phyloP scores from a whole-genome alignment of 2,888 invertebrate species.

The Harpalus rubripes region DNA sequence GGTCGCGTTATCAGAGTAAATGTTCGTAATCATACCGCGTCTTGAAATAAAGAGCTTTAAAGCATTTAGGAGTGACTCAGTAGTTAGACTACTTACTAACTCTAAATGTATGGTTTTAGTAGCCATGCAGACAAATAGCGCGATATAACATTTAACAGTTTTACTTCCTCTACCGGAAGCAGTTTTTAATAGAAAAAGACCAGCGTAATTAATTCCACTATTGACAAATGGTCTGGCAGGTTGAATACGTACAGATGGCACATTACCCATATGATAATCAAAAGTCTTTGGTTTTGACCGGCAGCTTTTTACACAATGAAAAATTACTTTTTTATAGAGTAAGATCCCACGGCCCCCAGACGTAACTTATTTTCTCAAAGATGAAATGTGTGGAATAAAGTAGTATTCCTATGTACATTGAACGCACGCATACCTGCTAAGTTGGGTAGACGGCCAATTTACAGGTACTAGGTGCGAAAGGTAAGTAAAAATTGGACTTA shows the following conservation, averaged over 20 bases:
- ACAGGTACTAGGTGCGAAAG: too few relatives aligned
- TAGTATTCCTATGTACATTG: too few relatives aligned
- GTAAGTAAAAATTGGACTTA: too few relatives aligned
- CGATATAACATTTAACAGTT: too few relatives aligned
- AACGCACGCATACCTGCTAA: too few relatives aligned
- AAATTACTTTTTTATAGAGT: background rate
- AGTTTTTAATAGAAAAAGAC: too few relatives aligned
- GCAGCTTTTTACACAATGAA: background rate
- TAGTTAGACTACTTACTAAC: background rate
- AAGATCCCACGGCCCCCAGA: too few relatives aligned
- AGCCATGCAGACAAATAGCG: background rate
- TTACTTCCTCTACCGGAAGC: too few relatives aligned
- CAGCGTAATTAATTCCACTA: constrained; percentile 9
- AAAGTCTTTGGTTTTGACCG: constrained; percentile 3
- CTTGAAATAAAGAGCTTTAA: background rate
- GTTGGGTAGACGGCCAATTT: too few relatives aligned
- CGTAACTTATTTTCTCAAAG: too few relatives aligned
- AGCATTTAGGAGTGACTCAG: background rate
- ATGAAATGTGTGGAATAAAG: too few relatives aligned
- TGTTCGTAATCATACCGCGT: background rate
- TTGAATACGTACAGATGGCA: background rate
- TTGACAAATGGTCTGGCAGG: background rate
- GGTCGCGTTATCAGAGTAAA: constrained; percentile 8
- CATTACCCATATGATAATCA: background rate
- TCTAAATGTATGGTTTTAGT: constrained; percentile 8